Base-by-base conservation (phyloP, 1,140 invertebrate genomes). In the Drosophila punjabiensis region DNA sequence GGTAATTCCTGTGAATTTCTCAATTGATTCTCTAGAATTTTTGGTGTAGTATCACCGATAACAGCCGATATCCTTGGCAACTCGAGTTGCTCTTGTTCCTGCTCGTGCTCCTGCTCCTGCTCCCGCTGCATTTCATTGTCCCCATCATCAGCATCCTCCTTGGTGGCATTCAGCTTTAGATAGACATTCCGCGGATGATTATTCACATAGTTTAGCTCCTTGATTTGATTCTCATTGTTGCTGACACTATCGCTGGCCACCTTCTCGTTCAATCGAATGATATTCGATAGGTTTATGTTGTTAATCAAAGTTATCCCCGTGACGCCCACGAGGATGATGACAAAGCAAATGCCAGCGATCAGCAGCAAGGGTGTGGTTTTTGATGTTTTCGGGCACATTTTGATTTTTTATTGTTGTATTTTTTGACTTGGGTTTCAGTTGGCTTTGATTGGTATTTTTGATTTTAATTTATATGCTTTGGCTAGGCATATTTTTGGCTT, bases 221-320 rank as follows among this genome's bases (percentile, higher is more conserved):
- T 91, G 50, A 92, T 92, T n/a, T 91, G 88, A 65, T 92, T 92
- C 20, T 92, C 86, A 35, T 85, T 80, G 33, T 84, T 77, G 16
- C 89, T 88, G 30, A 92, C 90, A 52, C 91, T 92, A 50, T 92
- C 92, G 79, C 92, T 92, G 77, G 92, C 92, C 67, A 92, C 92
- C 75, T 93, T 86, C 79, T 93, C 92, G 50, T 93, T 93, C 50
- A 93, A 56, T 16, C 91, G 82, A 53, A 93, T 93, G 13, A 93
- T 93, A 30, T 93, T 93, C 35, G 92, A 93, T 18, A 92, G 58
- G 61, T 93, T 93, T 13, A 93, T 92, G 64, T 93, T 93, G 56
- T 92, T 93, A 76, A 92, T 93, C 61, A 93, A 62, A 1, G 92
- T 93, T 10, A 93, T 78, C 9, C 92, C 92, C 9, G 92, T 93